phyloP scores from a whole-genome alignment of 2,888 invertebrate species.

The Amblyjoppa proteus region DNA sequence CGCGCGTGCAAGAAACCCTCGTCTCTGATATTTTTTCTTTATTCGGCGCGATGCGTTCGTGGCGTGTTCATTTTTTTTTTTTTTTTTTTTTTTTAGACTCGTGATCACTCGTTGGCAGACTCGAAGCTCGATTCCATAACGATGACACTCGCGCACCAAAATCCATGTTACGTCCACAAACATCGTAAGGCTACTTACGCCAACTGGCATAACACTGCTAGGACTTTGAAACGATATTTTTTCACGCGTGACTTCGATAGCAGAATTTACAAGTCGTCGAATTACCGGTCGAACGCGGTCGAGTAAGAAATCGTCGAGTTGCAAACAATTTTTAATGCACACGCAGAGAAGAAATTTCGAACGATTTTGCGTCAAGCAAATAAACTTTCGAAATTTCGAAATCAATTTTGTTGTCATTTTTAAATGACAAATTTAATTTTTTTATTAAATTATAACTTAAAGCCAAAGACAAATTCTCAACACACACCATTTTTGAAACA shows the following conservation, averaged over 20 bases:
- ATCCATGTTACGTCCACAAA: slow-evolving; percentile 1
- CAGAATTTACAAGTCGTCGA: background rate
- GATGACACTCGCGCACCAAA: background rate
- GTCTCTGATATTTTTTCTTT: slow-evolving; percentile 34
- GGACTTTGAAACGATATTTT: background rate
- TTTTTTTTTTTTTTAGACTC: background rate
- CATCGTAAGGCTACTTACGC: background rate
- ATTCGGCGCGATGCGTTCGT: slow-evolving; percentile 11
- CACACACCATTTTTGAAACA: too few relatives aligned
- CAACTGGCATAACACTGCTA: background rate
- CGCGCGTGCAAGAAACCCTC: background rate
- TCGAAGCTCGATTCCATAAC: slow-evolving; percentile 6
- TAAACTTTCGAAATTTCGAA: too few relatives aligned
- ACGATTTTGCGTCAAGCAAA: too few relatives aligned
- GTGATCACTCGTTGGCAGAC: background rate
- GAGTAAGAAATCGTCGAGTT: background rate
- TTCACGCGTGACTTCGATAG: background rate
- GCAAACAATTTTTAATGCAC: background rate
- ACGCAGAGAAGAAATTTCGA: too few relatives aligned
- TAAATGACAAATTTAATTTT: too few relatives aligned
- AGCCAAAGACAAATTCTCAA: too few relatives aligned
- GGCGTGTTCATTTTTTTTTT: background rate
- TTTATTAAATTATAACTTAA: too few relatives aligned
- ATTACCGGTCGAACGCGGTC: background rate
- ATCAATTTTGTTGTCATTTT: too few relatives aligned